Evolutionary conservation across 1,140 invertebrate genomes (phyloP).

Genomic region (Pseudomyrmex dendroicus): DNA sequence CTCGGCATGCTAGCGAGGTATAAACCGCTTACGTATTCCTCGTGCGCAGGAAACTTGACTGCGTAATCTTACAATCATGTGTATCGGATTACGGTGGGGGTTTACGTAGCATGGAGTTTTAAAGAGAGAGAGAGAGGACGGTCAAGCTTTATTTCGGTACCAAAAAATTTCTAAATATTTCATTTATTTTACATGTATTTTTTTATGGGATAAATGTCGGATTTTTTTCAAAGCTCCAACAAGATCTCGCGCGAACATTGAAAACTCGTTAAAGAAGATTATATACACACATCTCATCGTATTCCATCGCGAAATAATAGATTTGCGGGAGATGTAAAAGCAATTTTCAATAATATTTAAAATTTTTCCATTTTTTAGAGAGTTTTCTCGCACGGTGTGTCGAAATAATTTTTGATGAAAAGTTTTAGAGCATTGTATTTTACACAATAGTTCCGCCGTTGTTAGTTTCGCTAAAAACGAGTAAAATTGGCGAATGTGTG

Average conservation of each 20-base stretch:
- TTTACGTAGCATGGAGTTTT: slow-evolving; percentile 19
- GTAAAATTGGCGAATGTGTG: neutral
- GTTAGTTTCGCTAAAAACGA: neutral
- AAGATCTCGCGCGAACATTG: neutral
- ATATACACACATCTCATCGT: neutral
- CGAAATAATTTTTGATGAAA: too few relatives aligned
- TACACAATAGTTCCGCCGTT: too few relatives aligned
- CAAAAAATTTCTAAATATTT: neutral
- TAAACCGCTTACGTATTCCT: slow-evolving; percentile 47
- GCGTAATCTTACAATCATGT: slow-evolving; percentile 55
- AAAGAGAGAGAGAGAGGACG: neutral
- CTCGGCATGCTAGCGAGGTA: slow-evolving; percentile 12
- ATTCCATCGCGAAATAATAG: too few relatives aligned
- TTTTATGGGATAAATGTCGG: neutral
- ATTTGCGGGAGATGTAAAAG: too few relatives aligned
- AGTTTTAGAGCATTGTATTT: too few relatives aligned
- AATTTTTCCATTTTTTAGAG: too few relatives aligned
- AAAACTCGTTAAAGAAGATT: neutral
- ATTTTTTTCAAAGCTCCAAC: neutral
- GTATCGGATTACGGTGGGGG: slow-evolving; percentile 32
- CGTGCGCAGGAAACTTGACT: slow-evolving; percentile 16
- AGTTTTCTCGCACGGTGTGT: too few relatives aligned
- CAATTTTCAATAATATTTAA: neutral
- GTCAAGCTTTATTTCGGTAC: neutral
- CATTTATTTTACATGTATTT: neutral